Evolutionary conservation across 2,113 vertebrate species (phyloP).

Genomic region (Passerina amoena): DNA sequence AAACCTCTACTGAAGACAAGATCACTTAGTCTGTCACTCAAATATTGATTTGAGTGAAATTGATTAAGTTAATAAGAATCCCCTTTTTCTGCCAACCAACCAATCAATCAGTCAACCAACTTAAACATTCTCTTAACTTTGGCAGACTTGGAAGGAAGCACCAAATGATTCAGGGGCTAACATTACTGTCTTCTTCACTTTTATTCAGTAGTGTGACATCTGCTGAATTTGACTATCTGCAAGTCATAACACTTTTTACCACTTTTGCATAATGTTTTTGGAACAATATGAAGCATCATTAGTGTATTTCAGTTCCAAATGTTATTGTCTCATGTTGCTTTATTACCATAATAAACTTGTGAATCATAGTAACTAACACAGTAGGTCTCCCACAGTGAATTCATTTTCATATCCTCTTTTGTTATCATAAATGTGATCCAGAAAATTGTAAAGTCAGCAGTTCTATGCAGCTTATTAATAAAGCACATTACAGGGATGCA

Average conservation of each 20-base stretch:
- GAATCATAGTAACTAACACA: conserved; percentile 75
- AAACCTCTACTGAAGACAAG: not conserved
- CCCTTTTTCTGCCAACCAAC: not conserved
- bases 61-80: not conserved
- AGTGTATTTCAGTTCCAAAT: conserved; percentile 51
- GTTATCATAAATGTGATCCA: conserved; percentile 73
- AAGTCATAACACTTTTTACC: conserved; percentile 52
- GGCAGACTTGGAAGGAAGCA: not conserved
- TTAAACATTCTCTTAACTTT: not conserved
- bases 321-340: conserved; percentile 74
- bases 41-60: not conserved
- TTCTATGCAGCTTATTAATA: conserved; percentile 75
- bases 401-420: conserved; percentile 79
- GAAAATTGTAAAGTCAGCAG: conserved; percentile 78
- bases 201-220: conserved; percentile 38
- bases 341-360: conserved; percentile 79
- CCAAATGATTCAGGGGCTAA: not conserved
- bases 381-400: conserved; percentile 64
- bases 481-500: conserved; percentile 65
- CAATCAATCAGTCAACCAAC: not conserved
- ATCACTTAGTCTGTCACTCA: not conserved
- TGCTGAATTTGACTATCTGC: conserved; percentile 27
- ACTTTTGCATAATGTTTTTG: conserved; percentile 62
- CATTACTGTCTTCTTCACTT: not conserved
- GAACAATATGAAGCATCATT: conserved; percentile 65